Evolutionary conservation across 2,113 vertebrate genomes (phyloP).

Genomic region (Cynoglossus semilaevis): DNA sequence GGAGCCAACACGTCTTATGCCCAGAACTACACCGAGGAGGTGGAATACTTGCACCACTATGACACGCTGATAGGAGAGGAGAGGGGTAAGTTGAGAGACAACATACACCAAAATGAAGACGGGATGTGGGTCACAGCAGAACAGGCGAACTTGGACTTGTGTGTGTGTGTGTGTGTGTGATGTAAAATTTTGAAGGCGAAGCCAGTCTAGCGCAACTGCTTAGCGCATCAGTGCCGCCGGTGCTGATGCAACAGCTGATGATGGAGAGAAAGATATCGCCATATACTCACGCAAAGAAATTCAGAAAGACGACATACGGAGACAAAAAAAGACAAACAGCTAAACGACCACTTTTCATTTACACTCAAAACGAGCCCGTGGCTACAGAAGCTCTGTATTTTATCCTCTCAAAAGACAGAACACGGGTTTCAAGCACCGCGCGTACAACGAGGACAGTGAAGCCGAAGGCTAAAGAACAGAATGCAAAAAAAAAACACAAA

Average conservation of each 20-base stretch:
- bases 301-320: too few relatives aligned
- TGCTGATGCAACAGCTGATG: slow-evolving; percentile 67
- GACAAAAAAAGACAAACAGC: background rate
- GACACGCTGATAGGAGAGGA: slow-evolving; percentile 93
- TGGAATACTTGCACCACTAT: slow-evolving; percentile 94
- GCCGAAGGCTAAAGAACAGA: background rate
- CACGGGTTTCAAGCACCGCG: background rate
- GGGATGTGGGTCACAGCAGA: slow-evolving; percentile 10
- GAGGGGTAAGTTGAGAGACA: slow-evolving; percentile 81
- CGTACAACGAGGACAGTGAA: background rate
- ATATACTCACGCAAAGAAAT: too few relatives aligned
- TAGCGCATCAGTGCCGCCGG: slow-evolving; percentile 1
- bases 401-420: too few relatives aligned
- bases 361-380: background rate
- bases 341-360: background rate
- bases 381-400: background rate
- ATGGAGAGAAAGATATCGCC: too few relatives aligned
- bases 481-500: too few relatives aligned
- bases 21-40: slow-evolving; percentile 98
- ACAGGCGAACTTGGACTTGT: slow-evolving; percentile 18
- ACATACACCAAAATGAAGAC: too few relatives aligned
- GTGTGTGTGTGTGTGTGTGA: background rate
- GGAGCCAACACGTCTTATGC: slow-evolving; percentile 98
- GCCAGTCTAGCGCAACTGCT: background rate
- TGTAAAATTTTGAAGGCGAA: slow-evolving; percentile 30